Base-by-base conservation (phyloP, 2,113 vertebrate species). In the Butastur rufipennis region DNA sequence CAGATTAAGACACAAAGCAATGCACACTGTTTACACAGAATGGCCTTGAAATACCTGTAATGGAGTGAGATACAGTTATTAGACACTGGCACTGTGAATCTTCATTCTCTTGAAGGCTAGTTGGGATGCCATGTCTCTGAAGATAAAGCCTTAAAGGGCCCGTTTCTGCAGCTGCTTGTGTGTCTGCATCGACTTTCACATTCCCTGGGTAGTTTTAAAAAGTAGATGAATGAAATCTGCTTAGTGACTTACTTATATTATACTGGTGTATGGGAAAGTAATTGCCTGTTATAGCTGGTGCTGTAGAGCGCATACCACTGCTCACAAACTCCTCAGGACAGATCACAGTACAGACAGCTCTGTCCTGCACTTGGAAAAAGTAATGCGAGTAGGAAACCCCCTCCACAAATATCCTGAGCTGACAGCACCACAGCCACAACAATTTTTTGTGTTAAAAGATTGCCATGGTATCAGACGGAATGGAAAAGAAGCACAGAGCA, bases 61-160 rank as follows among this genome's bases (percentile, higher is more conserved):
- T 97, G 92, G 96, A 97, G 94, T 96, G 97, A 98, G 97, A 97
- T 97, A 96, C 87, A 97, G 97, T 98, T 98, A 98, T 97, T 98
- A 97, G 93, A 90, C 86, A 92, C 88, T 58, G 61, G 90, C 78
- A 92, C 63, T 80, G 95, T 97, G 97, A 97, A 98, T 98, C 97
- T 97, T 98, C 95, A 96, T 97, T 96, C 88, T 66, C 40, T 23
- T 80, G 82, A 92, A 96, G 84, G 93, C 68, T 63, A 95, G 92
- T 82, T 94, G 81, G 79, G 91, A 96, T 8, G 40, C 70, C 59
- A 6, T 8, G 66, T 88, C 95, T 93, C 66, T 29, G 45, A 93
- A 97, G 95, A 98, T 89, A 94, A 97, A 98, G 84, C 95, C 88
- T 96, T 96, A 97, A 96, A 93, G 95, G 93, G 78, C 66, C 67